phyloP scores from a whole-genome alignment of 2,797 vertebrate species.

The Synaphobranchus kaupii region DNA sequence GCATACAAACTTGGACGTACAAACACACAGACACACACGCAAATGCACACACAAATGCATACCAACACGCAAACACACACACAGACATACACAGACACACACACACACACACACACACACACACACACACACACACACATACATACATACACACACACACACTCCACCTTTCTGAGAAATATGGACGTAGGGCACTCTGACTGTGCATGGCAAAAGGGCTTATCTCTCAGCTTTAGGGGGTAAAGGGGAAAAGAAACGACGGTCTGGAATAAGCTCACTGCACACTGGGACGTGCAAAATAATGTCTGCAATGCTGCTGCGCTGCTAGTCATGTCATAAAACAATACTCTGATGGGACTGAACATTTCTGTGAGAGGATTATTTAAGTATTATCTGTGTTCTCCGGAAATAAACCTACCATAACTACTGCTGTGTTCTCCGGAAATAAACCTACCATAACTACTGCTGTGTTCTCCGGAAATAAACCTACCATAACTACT shows the following conservation, averaged over 20 bases:
- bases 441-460: slow-evolving; percentile 9
- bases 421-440: slow-evolving; percentile 22
- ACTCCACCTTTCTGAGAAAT: not conserved
- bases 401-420: slow-evolving; percentile 14
- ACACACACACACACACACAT: slow-evolving; percentile 8
- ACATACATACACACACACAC: not conserved
- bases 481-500: slow-evolving; percentile 12
- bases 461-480: slow-evolving; percentile 25
- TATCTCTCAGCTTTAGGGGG: slow-evolving; percentile 34
- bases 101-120: not conserved
- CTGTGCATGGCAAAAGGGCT: not conserved
- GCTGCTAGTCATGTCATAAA: slow-evolving; percentile 7
- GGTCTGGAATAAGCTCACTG: slow-evolving; percentile 17
- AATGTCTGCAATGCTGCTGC: slow-evolving; percentile 5
- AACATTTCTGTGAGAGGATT: not conserved
- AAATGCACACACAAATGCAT: not conserved
- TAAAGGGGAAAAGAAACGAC: slow-evolving; percentile 33
- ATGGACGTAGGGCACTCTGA: not conserved
- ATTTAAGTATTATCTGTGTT: slow-evolving; percentile 27
- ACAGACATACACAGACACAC: slow-evolving; percentile 15
- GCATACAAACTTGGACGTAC: too few species aligned
- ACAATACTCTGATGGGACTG: not conserved
- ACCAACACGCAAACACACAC: not conserved
- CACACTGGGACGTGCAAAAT: not conserved
- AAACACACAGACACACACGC: too few species aligned